Evolutionary conservation across 2,888 invertebrate species (phyloP).

Genomic region (Polydrusus pterygomalis): DNA sequence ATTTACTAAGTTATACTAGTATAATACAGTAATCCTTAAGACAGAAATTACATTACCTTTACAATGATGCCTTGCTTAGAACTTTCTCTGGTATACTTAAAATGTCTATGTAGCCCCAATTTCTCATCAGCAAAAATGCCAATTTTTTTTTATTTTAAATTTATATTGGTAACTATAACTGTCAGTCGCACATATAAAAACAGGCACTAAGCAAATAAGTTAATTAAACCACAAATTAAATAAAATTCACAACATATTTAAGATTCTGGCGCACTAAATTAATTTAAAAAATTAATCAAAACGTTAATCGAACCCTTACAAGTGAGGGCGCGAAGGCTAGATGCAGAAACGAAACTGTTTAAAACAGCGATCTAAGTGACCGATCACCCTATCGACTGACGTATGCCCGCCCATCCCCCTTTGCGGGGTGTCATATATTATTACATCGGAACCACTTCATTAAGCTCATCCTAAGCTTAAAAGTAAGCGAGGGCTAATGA

Average conservation of each 20-base stretch:
- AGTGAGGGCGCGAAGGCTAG: constrained; percentile 60
- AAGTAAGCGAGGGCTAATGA: constrained; percentile 16
- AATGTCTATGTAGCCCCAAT: too few relatives aligned
- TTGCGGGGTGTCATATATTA: constrained; percentile 66
- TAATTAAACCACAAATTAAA: not conserved
- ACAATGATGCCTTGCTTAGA: too few relatives aligned
- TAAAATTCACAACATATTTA: not conserved
- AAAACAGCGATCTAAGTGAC: constrained; percentile 67
- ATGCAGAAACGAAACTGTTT: constrained; percentile 66
- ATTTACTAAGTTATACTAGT: too few relatives aligned
- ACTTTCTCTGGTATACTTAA: too few relatives aligned
- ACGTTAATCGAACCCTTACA: constrained; percentile 53
- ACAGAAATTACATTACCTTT: too few relatives aligned
- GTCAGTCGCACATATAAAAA: not conserved
- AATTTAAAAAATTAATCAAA: not conserved
- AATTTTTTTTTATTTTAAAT: too few relatives aligned
- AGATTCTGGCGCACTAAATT: not conserved
- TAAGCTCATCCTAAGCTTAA: constrained; percentile 52
- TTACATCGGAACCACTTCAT: constrained; percentile 62
- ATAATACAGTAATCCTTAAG: too few relatives aligned
- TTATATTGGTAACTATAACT: too few relatives aligned
- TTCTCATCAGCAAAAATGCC: too few relatives aligned
- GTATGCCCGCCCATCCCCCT: constrained; percentile 61
- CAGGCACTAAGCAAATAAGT: not conserved
- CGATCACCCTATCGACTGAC: constrained; percentile 65